A percentile compares a stretch with the other conserved stretches of the same genome.
phyloP scores from a whole-genome alignment of 2,888 invertebrate genomes.

The Noctuana brunneofusca region DNA sequence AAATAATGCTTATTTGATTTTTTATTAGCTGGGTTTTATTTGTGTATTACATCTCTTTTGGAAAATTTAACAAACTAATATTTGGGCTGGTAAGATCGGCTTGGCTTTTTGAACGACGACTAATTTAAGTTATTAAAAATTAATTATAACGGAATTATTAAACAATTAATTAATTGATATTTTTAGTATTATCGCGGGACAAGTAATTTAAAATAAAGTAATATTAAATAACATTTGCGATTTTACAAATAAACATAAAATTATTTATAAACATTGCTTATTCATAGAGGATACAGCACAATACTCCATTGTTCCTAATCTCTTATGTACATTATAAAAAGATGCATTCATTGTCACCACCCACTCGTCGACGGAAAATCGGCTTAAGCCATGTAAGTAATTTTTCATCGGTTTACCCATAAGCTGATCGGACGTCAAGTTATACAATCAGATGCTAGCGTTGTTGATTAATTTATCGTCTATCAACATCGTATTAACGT shows the following conservation, averaged over 20 bases:
- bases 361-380: background rate
- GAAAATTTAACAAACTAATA: no score
- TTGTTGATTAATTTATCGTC: background rate
- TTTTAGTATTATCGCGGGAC: background rate
- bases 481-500: background rate
- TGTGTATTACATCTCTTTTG: no score
- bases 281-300: conserved; percentile 27
- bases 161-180: no score
- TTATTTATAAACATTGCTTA: conserved; percentile 12
- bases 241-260: background rate
- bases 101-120: no score
- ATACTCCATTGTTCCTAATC: conserved; percentile 20
- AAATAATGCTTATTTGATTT: no score
- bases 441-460: background rate
- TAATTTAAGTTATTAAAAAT: no score
- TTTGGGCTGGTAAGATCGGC: no score
- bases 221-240: background rate
- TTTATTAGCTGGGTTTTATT: no score
- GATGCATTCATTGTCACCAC: background rate
- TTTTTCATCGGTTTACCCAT: background rate
- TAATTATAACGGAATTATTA: background rate
- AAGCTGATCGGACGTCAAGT: no score
- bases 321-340: conserved; percentile 3
- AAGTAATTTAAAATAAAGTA: background rate
- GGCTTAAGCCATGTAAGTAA: background rate